Evolutionary conservation across 2,888 invertebrate genomes (phyloP).

Genomic region (Syrphus vitripennis): DNA sequence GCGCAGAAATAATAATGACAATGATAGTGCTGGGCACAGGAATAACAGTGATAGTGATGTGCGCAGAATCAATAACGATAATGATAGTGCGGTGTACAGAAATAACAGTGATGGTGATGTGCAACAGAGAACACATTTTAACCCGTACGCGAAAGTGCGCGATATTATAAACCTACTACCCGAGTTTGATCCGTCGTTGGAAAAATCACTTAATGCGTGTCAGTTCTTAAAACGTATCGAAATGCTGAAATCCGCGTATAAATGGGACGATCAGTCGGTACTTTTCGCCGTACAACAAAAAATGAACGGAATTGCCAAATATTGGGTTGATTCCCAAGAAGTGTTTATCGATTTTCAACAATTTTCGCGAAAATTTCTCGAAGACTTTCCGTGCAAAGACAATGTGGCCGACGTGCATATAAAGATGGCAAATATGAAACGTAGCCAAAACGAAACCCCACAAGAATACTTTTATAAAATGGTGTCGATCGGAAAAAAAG

Average conservation of each 20-base stretch:
- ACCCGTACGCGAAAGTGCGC: no score
- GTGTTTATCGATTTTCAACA: constrained; percentile 48
- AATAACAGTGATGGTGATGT: no score
- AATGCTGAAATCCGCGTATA: constrained; percentile 38
- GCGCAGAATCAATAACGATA: no score
- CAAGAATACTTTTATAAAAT: constrained; percentile 46
- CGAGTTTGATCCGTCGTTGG: neutral
- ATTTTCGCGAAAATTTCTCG: constrained; percentile 19
- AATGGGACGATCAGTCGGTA: constrained; percentile 50
- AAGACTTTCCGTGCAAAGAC: constrained; percentile 34
- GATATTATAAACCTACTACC: neutral
- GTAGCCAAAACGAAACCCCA: constrained; percentile 30
- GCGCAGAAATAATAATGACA: neutral
- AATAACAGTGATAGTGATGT: no score
- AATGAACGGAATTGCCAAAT: constrained; percentile 36
- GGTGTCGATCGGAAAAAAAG: no score
- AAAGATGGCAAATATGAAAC: constrained; percentile 37
- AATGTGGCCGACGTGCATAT: constrained; percentile 48
- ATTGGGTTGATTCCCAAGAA: constrained; percentile 61
- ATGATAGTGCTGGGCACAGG: no score
- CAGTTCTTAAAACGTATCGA: constrained; percentile 8
- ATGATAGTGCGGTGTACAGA: no score
- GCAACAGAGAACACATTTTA: no score
- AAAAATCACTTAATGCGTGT: neutral
- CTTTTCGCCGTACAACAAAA: constrained; percentile 51